Conservation (phyloP, 2,888 invertebrate species). For the Chalcosyrphus nemorum region DNA sequence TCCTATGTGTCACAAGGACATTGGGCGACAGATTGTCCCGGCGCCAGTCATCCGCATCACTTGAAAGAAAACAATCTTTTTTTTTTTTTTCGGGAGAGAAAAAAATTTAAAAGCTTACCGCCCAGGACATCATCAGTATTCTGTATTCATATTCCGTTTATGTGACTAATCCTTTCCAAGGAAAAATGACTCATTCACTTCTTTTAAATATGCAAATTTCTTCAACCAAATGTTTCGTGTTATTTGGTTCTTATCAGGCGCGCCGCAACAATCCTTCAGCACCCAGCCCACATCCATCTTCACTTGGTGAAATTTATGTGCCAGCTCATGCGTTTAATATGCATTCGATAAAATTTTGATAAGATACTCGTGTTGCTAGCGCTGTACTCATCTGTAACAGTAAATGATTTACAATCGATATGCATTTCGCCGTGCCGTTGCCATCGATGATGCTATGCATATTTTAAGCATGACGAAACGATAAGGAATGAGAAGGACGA, state of each 20-base stretch:
- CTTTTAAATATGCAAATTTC: slow-evolving; percentile 33
- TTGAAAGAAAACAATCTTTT: slow-evolving; percentile 9
- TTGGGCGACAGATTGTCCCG: slow-evolving; percentile 39
- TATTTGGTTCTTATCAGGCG: slow-evolving; percentile 22
- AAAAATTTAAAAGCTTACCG: background rate
- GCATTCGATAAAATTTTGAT: slow-evolving; percentile 70
- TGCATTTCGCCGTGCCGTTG: slow-evolving; percentile 34
- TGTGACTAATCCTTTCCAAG: slow-evolving; percentile 6
- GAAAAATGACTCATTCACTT: background rate
- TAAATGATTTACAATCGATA: slow-evolving; percentile 70
- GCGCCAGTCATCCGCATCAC: slow-evolving; percentile 26
- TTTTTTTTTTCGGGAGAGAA: background rate
- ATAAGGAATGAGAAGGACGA: slow-evolving; percentile 33
- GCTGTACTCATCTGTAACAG: slow-evolving; percentile 52
- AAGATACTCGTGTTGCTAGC: slow-evolving; percentile 46
- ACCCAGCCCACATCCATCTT: background rate
- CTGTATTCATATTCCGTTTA: slow-evolving; percentile 1
- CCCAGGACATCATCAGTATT: slow-evolving; percentile 13
- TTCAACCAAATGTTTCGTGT: background rate
- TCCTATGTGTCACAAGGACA: background rate
- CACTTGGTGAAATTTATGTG: slow-evolving; percentile 50
- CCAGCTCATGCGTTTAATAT: slow-evolving; percentile 64
- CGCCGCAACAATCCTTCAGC: background rate
- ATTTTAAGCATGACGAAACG: slow-evolving; percentile 58
- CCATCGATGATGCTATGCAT: slow-evolving; percentile 52